Base-by-base conservation (phyloP, 1,140 invertebrate species). In the Maniola jurtina region DNA sequence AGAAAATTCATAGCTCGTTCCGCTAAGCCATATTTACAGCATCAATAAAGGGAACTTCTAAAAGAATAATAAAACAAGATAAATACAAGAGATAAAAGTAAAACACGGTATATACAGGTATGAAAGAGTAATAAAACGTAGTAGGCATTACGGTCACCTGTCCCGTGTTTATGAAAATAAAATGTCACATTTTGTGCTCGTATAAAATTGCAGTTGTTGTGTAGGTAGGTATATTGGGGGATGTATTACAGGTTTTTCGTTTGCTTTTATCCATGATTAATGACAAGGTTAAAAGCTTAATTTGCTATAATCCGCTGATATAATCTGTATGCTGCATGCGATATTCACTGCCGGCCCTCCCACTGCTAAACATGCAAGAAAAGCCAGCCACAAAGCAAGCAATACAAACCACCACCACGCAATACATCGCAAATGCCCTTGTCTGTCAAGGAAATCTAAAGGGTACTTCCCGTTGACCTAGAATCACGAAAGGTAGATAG, bases 121-220 rank as follows among this genome's bases (percentile, higher is more conserved):
- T 61, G 64, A 55, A 55, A 60, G 38, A 33, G 64, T 42, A 45
- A 54, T 66, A 66, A 66, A 66, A 66, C 64, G 64, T 66, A 66
- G 47, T 57, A 55, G 50, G 57, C 48, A 59, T 66, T 61, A 61
- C n/a, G 48, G 50, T 66, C 64, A 66, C 64, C 58, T 59, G 64
- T 66, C 57, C 35, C 64, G 7, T n/a, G 13, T 45, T n/a, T 60
- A 61, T 60, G 45, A 61, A 55, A 60, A 61, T 66, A 60, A 66
- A 66, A 54, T 66, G 36, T 45, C 35, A 65, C 52, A 34, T 36
- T n/a, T 66, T 36, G 45, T 66, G 7, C 25, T 25, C 48, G 25
- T 52, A 52, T 52, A 52, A 52, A 52, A 52, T 52, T 52, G 48
- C 48, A 52, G 48, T 52, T 52, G 3, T 52, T 7, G 1, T 25